These are phyloP conservation scores for Elgaria multicarinata DNA, from an alignment of 2,113 vertebrate species.

Conservation along the genomic window DNA sequence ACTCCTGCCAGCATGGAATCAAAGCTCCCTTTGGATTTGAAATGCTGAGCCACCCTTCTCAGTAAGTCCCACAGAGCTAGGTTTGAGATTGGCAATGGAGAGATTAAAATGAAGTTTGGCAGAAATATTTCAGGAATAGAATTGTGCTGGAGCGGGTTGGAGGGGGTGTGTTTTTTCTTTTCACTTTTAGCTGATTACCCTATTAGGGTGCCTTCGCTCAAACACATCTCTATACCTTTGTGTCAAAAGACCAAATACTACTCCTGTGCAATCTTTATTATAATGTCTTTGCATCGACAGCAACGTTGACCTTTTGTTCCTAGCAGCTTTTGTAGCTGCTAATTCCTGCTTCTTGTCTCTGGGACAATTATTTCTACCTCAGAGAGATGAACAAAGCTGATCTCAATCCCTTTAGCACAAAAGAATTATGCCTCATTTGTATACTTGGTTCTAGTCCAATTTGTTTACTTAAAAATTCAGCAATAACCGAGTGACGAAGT, in stretches of 20 bases:
- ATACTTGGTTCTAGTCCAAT: conserved; percentile 48
- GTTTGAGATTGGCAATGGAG: neutral
- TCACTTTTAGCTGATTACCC: neutral
- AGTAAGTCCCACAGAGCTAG: neutral
- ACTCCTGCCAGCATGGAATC: neutral
- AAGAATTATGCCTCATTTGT: conserved; percentile 67
- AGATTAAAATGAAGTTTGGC: neutral
- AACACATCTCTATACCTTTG: conserved; percentile 37
- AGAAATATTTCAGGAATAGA: neutral
- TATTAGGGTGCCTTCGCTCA: neutral
- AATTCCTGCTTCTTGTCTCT: conserved; percentile 71
- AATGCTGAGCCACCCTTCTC: neutral
- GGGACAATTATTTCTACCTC: conserved; percentile 81
- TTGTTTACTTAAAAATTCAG: conserved; percentile 64
- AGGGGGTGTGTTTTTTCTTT: neutral
- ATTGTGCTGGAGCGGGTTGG: neutral
- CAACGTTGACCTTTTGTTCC: conserved; percentile 39
- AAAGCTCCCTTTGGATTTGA: neutral
- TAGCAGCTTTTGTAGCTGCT: conserved; percentile 48
- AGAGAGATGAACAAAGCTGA: conserved; percentile 76
- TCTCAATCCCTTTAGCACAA: conserved; percentile 75
- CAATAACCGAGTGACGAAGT: conserved; percentile 71
- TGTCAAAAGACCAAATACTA: conserved; percentile 15
- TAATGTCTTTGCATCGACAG: neutral
- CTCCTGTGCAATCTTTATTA: conserved; percentile 2